Conservation (phyloP, 1,140 invertebrate species). For the Drosophila cardini region DNA sequence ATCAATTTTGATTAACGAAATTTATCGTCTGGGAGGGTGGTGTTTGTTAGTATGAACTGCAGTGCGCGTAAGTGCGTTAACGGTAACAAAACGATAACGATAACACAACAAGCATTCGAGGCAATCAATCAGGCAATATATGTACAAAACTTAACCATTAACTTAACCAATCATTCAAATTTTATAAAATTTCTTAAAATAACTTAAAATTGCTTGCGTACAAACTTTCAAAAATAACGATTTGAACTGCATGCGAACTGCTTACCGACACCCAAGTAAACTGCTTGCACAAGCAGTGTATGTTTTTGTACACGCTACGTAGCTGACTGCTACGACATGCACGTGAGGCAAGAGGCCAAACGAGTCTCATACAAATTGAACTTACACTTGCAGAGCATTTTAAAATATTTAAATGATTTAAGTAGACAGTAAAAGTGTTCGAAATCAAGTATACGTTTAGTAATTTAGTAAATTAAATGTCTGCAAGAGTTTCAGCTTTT, state of each 20-base stretch:
- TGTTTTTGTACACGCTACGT: background rate
- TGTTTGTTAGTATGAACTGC: slow-evolving; percentile 84
- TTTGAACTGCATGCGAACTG: slow-evolving; percentile 13
- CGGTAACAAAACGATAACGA: slow-evolving; percentile 60
- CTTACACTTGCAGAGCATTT: slow-evolving; percentile 22
- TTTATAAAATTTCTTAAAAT: background rate
- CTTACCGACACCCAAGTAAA: slow-evolving; percentile 24
- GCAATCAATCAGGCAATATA: slow-evolving; percentile 40
- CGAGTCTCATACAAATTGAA: background rate
- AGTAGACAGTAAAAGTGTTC: background rate
- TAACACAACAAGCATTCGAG: slow-evolving; percentile 59
- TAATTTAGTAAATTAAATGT: background rate
- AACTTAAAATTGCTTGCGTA: background rate
- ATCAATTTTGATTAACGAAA: slow-evolving; percentile 41
- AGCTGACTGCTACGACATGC: slow-evolving; percentile 39
- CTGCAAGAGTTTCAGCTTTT: slow-evolving; percentile 13
- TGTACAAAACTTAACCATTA: slow-evolving; percentile 10
- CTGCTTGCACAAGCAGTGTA: slow-evolving; percentile 40
- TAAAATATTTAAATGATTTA: background rate
- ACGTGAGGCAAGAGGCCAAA: slow-evolving; percentile 10
- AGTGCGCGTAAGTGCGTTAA: slow-evolving; percentile 81
- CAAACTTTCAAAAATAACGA: slow-evolving; percentile 13
- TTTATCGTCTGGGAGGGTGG: slow-evolving; percentile 82
- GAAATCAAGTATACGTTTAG: background rate
- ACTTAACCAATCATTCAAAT: background rate